Evolutionary conservation across 2,113 vertebrate species (phyloP).

Genomic region (Sylvicapra grimmia): DNA sequence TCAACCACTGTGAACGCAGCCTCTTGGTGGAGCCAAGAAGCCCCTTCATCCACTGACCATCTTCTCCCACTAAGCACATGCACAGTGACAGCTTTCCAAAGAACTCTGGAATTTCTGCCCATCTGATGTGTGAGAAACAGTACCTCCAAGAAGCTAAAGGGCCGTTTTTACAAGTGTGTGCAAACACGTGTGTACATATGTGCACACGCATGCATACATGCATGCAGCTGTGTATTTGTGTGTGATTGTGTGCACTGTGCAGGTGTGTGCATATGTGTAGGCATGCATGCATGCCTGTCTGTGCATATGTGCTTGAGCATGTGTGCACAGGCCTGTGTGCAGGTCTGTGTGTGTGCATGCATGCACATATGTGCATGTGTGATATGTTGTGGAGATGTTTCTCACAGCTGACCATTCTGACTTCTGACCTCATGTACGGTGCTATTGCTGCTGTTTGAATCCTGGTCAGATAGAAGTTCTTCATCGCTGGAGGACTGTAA

Average conservation of each 20-base stretch:
- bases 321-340: neutral
- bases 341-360: neutral
- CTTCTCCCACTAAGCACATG: neutral
- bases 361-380: neutral
- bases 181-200: neutral
- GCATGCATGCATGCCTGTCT: neutral
- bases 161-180: neutral
- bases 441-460: neutral
- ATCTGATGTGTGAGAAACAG: neutral
- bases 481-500: neutral
- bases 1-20: neutral
- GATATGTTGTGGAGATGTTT: neutral
- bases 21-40: neutral
- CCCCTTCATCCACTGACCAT: neutral
- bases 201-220: neutral
- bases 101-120: neutral
- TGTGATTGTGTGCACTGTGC: rapidly evolving
- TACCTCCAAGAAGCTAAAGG: neutral
- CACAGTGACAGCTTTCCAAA: neutral
- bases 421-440: neutral
- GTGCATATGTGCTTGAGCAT: neutral
- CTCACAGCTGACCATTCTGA: neutral
- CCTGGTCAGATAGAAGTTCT: neutral
- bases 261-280: neutral
- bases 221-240: too few relatives aligned